phyloP scores from a whole-genome alignment of 2,113 vertebrate species.

The Chloroceryle aenea region DNA sequence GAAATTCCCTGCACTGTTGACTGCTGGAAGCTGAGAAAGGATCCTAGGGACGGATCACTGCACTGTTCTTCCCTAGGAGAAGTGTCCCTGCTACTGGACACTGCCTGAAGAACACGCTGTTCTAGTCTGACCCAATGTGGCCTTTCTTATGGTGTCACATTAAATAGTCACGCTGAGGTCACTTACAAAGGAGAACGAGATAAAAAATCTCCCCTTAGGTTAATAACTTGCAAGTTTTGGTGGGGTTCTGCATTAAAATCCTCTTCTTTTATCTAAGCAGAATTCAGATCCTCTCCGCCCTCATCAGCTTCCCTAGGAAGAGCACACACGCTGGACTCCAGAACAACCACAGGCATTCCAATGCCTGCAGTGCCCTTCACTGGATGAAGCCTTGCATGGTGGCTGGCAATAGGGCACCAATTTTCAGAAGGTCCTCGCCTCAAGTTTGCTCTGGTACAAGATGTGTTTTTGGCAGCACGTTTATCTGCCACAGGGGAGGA shows the following conservation, averaged over 20 bases:
- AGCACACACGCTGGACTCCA: neutral
- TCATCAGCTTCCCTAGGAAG: neutral
- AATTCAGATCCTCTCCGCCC: neutral
- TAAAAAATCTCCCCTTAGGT: neutral
- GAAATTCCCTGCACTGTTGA: neutral
- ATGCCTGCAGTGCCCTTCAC: neutral
- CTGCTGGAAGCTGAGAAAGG: conserved; percentile 8
- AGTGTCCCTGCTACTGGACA: neutral
- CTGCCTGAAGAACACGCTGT: neutral
- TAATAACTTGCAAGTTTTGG: neutral
- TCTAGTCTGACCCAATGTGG: neutral
- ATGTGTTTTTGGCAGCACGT: neutral
- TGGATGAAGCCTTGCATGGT: neutral
- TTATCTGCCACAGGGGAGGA: neutral
- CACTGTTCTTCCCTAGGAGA: neutral
- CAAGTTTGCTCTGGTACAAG: neutral
- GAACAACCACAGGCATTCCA: neutral
- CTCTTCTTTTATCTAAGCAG: neutral
- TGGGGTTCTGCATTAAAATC: neutral
- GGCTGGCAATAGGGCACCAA: neutral
- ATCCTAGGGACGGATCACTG: neutral
- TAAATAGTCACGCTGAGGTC: neutral
- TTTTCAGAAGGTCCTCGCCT: neutral
- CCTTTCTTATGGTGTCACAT: neutral
- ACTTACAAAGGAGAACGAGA: neutral